A percentile compares a stretch with the other conserved stretches of the same genome.
Evolutionary conservation across 2,113 vertebrate genomes (phyloP).

Genomic region (Hippocampus zosterae): DNA sequence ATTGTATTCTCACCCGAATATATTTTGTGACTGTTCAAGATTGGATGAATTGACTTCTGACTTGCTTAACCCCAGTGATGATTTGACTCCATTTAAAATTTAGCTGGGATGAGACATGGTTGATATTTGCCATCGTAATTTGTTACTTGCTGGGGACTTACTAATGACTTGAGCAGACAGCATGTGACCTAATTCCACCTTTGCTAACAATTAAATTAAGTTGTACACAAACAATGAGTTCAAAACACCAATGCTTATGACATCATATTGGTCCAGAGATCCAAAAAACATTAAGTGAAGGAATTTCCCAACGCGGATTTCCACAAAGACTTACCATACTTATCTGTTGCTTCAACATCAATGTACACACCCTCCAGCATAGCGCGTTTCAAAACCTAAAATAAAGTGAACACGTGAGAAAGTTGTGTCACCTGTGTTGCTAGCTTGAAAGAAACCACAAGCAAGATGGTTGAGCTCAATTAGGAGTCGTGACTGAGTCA

Average conservation of each 20-base stretch:
- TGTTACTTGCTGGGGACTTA: neutral
- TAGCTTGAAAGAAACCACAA: neutral
- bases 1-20: no score
- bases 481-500: neutral
- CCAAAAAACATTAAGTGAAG: neutral
- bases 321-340: constrained; percentile 58
- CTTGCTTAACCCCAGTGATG: no score
- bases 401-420: neutral
- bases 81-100: no score
- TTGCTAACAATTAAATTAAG: neutral
- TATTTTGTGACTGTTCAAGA: no score
- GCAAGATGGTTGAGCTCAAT: neutral
- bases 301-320: neutral
- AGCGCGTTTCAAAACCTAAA: constrained; percentile 73
- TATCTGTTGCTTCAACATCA: constrained; percentile 73
- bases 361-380: constrained; percentile 64
- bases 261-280: neutral
- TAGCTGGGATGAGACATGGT: no score
- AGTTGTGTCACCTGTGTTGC: neutral
- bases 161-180: neutral
- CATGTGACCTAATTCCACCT: neutral
- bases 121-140: no score
- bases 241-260: neutral
- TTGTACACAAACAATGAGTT: neutral
- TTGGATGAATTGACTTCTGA: no score